phyloP scores from a whole-genome alignment of 2,113 vertebrate species.

The Hylia prasina region DNA sequence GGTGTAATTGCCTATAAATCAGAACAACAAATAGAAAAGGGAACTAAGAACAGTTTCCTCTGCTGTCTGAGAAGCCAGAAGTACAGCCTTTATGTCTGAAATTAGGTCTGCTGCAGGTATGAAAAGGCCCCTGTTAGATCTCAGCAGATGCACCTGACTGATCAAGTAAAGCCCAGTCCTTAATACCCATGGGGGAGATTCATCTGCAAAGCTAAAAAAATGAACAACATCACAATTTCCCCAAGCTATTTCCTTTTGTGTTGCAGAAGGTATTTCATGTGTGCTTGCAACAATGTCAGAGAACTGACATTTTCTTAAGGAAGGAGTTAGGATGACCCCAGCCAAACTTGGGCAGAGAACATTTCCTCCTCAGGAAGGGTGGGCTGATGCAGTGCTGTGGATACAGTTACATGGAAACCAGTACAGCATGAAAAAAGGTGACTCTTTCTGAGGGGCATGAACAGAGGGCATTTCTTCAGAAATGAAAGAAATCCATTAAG shows the following conservation, averaged over 20 bases:
- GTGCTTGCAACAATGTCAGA: background rate
- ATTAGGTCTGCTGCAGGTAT: background rate
- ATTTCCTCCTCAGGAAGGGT: background rate
- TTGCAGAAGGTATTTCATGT: background rate
- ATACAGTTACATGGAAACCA: background rate
- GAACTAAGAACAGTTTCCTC: background rate
- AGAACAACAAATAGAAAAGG: background rate
- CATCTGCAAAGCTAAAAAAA: background rate
- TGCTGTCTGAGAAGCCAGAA: background rate
- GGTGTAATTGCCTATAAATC: slow-evolving; percentile 83
- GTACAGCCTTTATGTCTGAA: background rate
- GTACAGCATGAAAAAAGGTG: background rate
- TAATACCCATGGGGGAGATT: background rate
- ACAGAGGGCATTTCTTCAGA: background rate
- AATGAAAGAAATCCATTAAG: background rate
- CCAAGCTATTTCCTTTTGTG: background rate
- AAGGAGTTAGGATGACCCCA: background rate
- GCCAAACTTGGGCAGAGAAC: background rate
- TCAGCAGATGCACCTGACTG: background rate
- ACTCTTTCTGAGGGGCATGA: background rate
- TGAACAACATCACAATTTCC: background rate
- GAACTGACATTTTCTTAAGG: background rate
- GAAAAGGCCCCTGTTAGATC: background rate
- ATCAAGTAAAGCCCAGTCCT: background rate
- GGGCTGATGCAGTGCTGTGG: background rate